These are phyloP conservation scores for Drosophila kohkoa DNA, from an alignment of 1,140 invertebrate genomes.

Conservation along the genomic window DNA sequence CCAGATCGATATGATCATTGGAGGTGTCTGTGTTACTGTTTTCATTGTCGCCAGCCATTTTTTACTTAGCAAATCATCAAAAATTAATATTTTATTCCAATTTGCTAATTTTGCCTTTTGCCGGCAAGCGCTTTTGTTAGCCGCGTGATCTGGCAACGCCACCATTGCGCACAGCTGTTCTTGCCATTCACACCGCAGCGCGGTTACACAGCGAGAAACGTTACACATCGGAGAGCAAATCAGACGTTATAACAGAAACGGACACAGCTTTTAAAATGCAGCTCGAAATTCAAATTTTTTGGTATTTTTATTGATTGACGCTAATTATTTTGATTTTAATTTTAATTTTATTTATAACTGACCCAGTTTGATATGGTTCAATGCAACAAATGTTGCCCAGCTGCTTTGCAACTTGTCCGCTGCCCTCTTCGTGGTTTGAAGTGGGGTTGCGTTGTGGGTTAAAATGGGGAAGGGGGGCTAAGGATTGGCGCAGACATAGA, in stretches of 20 bases:
- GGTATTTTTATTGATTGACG: background rate
- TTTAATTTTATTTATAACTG: background rate
- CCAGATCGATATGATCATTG: conserved; percentile 71
- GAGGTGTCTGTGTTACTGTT: conserved; percentile 49
- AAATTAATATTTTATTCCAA: background rate
- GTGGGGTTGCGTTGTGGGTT: conserved; percentile 4
- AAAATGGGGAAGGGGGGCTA: conserved; percentile 2
- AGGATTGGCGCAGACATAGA: conserved; percentile 37
- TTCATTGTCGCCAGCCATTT: conserved; percentile 72
- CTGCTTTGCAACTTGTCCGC: conserved; percentile 40
- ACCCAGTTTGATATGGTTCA: background rate
- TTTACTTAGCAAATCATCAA: background rate
- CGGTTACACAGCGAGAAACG: conserved; percentile 44
- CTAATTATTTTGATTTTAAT: background rate
- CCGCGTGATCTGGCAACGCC: conserved; percentile 49
- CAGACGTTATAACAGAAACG: background rate
- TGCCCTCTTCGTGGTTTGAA: conserved; percentile 12
- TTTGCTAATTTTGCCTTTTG: conserved; percentile 28
- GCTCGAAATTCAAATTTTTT: background rate
- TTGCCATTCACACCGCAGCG: conserved; percentile 37
- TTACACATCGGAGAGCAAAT: background rate
- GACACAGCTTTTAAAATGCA: background rate
- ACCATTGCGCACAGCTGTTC: conserved; percentile 41
- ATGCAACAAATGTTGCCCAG: background rate
- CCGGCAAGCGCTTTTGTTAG: conserved; percentile 24